Evolutionary conservation across 1,140 invertebrate genomes (phyloP), one percentile per base, ranked within the genome.

Genomic region (Lucilia cuprina): DNA sequence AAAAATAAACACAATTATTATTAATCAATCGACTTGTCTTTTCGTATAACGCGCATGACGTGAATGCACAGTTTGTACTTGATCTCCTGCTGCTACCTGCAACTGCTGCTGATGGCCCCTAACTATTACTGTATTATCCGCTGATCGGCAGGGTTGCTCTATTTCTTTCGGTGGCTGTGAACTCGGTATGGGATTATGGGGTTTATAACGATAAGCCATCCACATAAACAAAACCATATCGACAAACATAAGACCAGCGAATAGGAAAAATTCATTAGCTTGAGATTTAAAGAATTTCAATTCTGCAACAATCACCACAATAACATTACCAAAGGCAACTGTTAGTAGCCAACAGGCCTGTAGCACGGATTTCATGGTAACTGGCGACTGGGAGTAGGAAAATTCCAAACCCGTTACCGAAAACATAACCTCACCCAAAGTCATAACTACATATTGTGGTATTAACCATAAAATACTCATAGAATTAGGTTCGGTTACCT

Each of bases 331-430:
- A 88, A 98, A 94, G 0, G 98, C 96, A 0, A 96, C 95, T 0
- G 97, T 98, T 0, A 99, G 89, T n/a, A 98, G 92, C 96, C 97
- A 99, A 0, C 94, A 93, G 2, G 98, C 96, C 90, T 97, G 96
- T 0, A 99, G 87, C 0, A 99, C 94, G 0, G 97, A 96, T 89
- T 98, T 98, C 97, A 99, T 98, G 84, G 94, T 95, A 9, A 92
- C 88, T 0, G 98, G 98, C 5, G 97, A 96, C 93, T 98, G 94
- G 0, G 94, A 94, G 90, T 98, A 99, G 1, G 96, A 96, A 92
- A 99, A 99, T 86, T 97, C 95, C 0, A 98, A 92, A 0, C 97
- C 98, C 0, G 97, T 98, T 2, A 98, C 94, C 0, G 96, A 97
- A 89, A 98, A 98, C 94, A 98, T 95, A 41, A 99, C 92, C 85